Base-by-base conservation (phyloP, 2,888 invertebrate species). In the Pelosia muscerda region DNA sequence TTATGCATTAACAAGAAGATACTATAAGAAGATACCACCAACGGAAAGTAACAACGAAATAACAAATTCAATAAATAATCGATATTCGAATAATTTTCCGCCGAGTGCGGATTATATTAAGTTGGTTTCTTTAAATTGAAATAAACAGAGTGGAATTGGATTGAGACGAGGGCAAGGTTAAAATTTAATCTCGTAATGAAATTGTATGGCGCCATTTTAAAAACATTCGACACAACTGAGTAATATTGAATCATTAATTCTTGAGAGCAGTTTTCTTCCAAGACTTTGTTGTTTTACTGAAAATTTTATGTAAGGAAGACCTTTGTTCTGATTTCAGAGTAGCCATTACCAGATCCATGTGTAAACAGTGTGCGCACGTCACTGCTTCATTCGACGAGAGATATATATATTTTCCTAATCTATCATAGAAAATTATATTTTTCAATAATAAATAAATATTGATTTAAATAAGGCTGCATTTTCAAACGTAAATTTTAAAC, bases 31-130 rank as follows among this genome's bases (percentile, higher is more conserved):
- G 13, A 49, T 19, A 19, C 19, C 49, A 9, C 49, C 49, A n/a
- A 49, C 19, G 49, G 49, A 8, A 49, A 19, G 49, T 19, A 49
- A 49, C 9, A 9, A 2, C 49, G n/a, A 49, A n/a, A 49, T 49
- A 49, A 49, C n/a, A 49, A 49, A 49, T 49, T 49, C 49, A n/a
- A 49, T 49, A 49, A 49, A 49, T 49, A 49, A 38, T 49, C n/a
- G n/a, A 49, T 49, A n/a, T 49, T 49, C n/a, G 19, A 49, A 49
- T 49, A 49, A n/a, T 49, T 49, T 49, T n/a, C 49, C 49, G 19
- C 42, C 42, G 42, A 42, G 42, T 42, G 42, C 0, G 25, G 34
- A 53, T 56, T 63, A 34, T 63, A 19, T 19, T 42, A 42, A n/a
- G n/a, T 19, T 49, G 55, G 54, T 55, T 63, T 19, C 54, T 22